Base-by-base conservation (phyloP, 2,113 vertebrate species). In the Conger conger region DNA sequence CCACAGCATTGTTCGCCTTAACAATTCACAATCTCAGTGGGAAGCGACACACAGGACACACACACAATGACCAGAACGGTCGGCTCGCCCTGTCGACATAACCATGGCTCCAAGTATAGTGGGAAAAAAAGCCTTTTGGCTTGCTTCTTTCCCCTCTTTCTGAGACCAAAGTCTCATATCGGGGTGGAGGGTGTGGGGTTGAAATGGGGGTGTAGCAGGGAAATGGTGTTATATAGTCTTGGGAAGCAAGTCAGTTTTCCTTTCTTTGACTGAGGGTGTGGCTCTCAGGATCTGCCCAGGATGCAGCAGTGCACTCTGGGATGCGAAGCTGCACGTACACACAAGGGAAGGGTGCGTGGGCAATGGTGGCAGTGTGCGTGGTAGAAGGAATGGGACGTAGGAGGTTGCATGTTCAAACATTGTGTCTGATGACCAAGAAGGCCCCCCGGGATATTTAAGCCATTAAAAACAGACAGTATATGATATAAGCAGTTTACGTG, bases 21-120 rank as follows among this genome's bases (percentile, higher is more conserved):
- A 91, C 90, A 91, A 91, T 87, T 83, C 81, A 86, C 84, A 86
- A 86, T 88, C 88, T 90, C 82, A 73, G 82, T 81, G 86, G 89
- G 76, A 90, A 90, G 86, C 86, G 82, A 89, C 82, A 86, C 78
- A 90, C 89, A 89, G 89, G 87, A 90, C 86, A 82, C 57, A 88
- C 87, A 89, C 84, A 91, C 88, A 91, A 90, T 87, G 86, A 79
- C 54, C 40, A 87, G 87, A 87, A 83, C 85, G 86, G 76, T n/a
- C 23, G 84, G 73, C 81, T 35, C 82, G 82, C 81, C 87, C 81
- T 82, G 20, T 82, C 84, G 81, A 82, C 86, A 86, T 84, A 63
- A 73, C 82, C n/a, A 40, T 37, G 84, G 83, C 87, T 87, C n/a
- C 83, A 57, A 30, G 17, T 53, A 53, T 79, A 86, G 83, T 89